Evolutionary conservation across 2,113 vertebrate species (phyloP).

Genomic region (Ciconia stormi): DNA sequence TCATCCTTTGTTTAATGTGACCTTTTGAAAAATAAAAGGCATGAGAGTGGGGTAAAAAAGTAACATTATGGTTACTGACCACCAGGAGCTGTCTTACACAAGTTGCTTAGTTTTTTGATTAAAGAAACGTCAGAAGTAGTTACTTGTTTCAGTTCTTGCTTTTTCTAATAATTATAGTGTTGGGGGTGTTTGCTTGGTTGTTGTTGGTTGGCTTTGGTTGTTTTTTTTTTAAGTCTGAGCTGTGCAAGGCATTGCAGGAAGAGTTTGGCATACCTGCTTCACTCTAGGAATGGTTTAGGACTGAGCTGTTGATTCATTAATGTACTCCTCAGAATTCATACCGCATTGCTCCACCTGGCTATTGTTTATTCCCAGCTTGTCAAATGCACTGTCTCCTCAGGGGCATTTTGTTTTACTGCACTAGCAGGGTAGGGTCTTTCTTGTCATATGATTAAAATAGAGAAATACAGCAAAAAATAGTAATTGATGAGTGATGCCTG

Average conservation of each 20-base stretch:
- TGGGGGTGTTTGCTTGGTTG: not conserved
- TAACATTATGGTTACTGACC: conserved; percentile 2
- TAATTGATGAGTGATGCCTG: not conserved
- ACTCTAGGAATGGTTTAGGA: not conserved
- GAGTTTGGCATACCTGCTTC: not conserved
- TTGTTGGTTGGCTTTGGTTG: not conserved
- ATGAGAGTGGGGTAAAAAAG: conserved; percentile 11
- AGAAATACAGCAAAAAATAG: not conserved
- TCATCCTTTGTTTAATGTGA: conserved; percentile 13
- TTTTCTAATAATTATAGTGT: not conserved
- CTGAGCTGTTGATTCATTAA: not conserved
- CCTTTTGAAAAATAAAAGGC: conserved; percentile 50
- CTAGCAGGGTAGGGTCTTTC: not conserved
- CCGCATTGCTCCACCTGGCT: not conserved
- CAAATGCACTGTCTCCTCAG: not conserved
- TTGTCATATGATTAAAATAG: not conserved
- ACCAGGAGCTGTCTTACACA: not conserved
- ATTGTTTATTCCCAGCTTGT: not conserved
- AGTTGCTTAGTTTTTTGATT: not conserved
- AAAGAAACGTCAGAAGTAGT: not conserved
- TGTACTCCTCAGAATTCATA: not conserved
- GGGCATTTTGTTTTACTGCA: not conserved
- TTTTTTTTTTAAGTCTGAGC: not conserved
- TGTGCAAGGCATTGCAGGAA: not conserved
- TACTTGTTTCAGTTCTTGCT: not conserved